Conservation (phyloP, 2,888 invertebrate species). For the Norana najaformis region DNA sequence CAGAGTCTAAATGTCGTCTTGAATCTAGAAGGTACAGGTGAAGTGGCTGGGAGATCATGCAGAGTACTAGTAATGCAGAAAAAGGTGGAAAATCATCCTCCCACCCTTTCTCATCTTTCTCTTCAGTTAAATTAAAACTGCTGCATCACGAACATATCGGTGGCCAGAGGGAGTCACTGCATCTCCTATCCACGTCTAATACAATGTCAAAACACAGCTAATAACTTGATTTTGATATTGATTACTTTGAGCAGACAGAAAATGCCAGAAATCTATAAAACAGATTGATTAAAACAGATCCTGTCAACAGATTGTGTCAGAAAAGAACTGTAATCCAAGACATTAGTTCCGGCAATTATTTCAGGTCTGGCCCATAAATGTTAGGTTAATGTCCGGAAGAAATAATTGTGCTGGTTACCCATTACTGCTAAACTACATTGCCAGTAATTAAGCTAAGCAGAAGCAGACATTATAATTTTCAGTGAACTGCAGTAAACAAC, state of each 20-base stretch:
- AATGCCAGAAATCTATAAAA: neutral
- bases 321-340: too few relatives aligned
- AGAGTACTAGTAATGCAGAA: neutral
- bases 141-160: neutral
- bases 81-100: neutral
- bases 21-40: neutral
- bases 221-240: neutral
- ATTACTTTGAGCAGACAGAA: neutral
- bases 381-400: too few relatives aligned
- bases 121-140: neutral
- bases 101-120: neutral
- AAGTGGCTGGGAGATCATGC: neutral
- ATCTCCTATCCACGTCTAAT: neutral
- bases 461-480: too few relatives aligned
- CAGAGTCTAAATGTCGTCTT: neutral
- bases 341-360: too few relatives aligned
- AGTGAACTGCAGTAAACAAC: too few relatives aligned
- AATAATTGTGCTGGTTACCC: too few relatives aligned
- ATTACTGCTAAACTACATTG: too few relatives aligned
- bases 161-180: neutral
- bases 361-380: too few relatives aligned
- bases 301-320: too few relatives aligned
- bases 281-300: neutral
- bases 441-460: too few relatives aligned
- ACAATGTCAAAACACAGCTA: neutral